phyloP scores from a whole-genome alignment of 1,140 invertebrate genomes.

The Oryzaephilus surinamensis region DNA sequence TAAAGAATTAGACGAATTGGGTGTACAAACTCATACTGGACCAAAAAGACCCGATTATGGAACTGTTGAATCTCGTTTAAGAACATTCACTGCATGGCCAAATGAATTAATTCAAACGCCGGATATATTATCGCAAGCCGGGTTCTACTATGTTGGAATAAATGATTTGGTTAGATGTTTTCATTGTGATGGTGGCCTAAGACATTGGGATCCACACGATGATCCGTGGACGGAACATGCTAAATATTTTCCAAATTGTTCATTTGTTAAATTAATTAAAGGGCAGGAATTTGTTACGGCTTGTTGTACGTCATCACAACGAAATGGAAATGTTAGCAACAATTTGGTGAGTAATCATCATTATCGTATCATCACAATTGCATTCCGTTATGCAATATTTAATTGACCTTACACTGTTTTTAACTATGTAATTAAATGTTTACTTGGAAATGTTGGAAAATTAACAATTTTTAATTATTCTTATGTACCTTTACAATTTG shows the following conservation, averaged over 20 bases:
- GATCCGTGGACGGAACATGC: slow-evolving; percentile 86
- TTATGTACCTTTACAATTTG: too few species aligned
- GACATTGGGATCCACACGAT: slow-evolving; percentile 75
- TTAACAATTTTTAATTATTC: too few species aligned
- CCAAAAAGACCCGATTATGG: slow-evolving; percentile 51
- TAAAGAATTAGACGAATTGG: slow-evolving; percentile 44
- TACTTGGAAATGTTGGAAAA: too few species aligned
- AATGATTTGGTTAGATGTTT: slow-evolving; percentile 78
- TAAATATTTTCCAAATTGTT: slow-evolving; percentile 77
- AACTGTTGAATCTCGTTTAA: slow-evolving; percentile 50
- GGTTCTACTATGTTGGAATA: slow-evolving; percentile 61
- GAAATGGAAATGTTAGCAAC: slow-evolving; percentile 19
- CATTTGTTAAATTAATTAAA: slow-evolving; percentile 65
- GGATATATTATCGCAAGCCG: slow-evolving; percentile 56
- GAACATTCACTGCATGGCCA: slow-evolving; percentile 56
- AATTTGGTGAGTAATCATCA: slow-evolving; percentile 1
- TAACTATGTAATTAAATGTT: too few species aligned
- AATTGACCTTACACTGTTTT: too few species aligned
- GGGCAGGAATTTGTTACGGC: slow-evolving; percentile 64
- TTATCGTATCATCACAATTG: too few species aligned
- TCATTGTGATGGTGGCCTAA: slow-evolving; percentile 79
- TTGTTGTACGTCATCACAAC: too few species aligned
- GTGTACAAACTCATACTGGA: slow-evolving; percentile 50
- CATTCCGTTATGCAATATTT: too few species aligned
- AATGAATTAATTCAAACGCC: slow-evolving; percentile 50